Evolutionary conservation across 2,113 vertebrate genomes (phyloP).

Genomic region (Rhineura floridana): DNA sequence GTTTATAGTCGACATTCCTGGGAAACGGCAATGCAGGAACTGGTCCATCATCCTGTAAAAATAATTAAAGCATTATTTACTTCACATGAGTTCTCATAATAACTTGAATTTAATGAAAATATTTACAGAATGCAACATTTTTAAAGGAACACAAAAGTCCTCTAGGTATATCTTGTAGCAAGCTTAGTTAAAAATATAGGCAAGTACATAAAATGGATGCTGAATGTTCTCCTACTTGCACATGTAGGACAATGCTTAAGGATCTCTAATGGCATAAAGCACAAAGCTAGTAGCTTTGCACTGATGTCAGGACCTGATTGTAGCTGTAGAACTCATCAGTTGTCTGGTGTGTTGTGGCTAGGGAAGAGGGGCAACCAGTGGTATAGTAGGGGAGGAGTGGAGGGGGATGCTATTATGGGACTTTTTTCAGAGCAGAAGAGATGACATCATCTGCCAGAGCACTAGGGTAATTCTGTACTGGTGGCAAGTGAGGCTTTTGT

Average conservation of each 20-base stretch:
- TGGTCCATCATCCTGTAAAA: background rate
- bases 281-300: background rate
- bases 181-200: background rate
- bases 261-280: background rate
- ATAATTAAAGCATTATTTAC: background rate
- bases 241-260: background rate
- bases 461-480: too few species aligned
- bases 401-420: too few species aligned
- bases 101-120: background rate
- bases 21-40: background rate
- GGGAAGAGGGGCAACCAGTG: background rate
- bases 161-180: background rate
- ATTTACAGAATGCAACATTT: background rate
- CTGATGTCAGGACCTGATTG: background rate
- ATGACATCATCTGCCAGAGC: too few species aligned
- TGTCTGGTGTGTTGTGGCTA: background rate
- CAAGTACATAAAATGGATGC: background rate
- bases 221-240: too few species aligned
- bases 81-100: background rate
- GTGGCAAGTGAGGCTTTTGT: too few species aligned
- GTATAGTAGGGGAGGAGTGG: too few species aligned
- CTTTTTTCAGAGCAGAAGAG: too few species aligned
- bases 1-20: background rate
- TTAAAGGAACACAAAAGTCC: background rate
- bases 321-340: background rate